phyloP scores from a whole-genome alignment of 2,797 vertebrate species.

The Ptychadena robeensis region DNA sequence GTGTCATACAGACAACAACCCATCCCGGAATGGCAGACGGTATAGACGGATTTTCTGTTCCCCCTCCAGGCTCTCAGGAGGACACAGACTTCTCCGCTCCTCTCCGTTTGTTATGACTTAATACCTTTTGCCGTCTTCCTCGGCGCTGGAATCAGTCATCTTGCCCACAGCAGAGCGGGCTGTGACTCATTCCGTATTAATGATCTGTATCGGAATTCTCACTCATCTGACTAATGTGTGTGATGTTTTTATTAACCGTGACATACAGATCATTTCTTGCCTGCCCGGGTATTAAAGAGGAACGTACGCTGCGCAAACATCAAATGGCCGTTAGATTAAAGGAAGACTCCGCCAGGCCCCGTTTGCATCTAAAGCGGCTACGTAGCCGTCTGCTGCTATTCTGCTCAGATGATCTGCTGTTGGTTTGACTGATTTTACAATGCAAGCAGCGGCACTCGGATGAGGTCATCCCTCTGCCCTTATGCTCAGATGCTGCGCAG shows the following conservation, averaged over 20 bases:
- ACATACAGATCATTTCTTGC: conserved; percentile 7
- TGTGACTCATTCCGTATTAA: conserved; percentile 29
- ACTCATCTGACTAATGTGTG: conserved; percentile 35
- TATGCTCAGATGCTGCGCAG: too few species aligned
- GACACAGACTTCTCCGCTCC: conserved; percentile 11
- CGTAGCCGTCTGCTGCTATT: neutral
- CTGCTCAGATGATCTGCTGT: neutral
- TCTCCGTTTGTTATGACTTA: conserved; percentile 30
- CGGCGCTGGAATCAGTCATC: conserved; percentile 2
- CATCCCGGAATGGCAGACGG: conserved; percentile 29
- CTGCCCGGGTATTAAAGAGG: conserved; percentile 1
- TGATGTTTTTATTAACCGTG: conserved; percentile 15
- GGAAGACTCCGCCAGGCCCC: neutral
- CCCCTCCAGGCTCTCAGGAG: neutral
- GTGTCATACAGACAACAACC: conserved; percentile 25
- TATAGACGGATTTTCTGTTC: conserved; percentile 20
- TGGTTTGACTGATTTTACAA: neutral
- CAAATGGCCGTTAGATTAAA: neutral
- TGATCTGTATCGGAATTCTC: conserved; percentile 30
- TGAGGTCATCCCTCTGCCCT: too few species aligned
- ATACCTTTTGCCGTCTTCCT: conserved; percentile 25
- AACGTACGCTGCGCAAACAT: neutral
- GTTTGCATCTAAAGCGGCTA: neutral
- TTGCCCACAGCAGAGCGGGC: conserved; percentile 17
- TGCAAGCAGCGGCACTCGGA: too few species aligned